Percentiles rank a stretch among this genome's conserved stretches.
Conservation (phyloP, 2,113 vertebrate genomes). For the Bufo bufo region DNA sequence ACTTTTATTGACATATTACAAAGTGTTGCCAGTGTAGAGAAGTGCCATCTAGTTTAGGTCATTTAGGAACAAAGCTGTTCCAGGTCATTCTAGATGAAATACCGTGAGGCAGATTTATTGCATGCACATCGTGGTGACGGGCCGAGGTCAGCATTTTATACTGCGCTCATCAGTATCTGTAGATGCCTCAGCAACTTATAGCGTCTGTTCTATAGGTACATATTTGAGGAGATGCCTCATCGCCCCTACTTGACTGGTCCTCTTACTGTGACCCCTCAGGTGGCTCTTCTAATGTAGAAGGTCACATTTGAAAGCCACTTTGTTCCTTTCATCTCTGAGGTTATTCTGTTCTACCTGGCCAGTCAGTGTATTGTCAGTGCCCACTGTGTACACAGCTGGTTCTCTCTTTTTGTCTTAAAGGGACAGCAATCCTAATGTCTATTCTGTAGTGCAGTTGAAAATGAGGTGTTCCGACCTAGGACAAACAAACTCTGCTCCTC, state of each 20-base stretch:
- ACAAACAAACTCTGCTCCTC: too few species aligned
- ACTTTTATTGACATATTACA: not conserved
- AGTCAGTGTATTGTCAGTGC: not conserved
- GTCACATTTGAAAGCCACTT: not conserved
- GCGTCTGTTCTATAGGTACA: not conserved
- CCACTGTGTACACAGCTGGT: not conserved
- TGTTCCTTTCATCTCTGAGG: not conserved
- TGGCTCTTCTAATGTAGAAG: not conserved
- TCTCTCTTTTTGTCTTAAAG: not conserved
- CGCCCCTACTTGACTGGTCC: not conserved
- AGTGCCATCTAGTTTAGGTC: not conserved
- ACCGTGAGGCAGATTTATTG: not conserved
- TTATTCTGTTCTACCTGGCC: not conserved
- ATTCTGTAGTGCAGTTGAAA: too few species aligned
- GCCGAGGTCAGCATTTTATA: constrained; percentile 9
- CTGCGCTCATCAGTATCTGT: not conserved
- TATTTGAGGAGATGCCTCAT: not conserved
- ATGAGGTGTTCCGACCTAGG: too few species aligned
- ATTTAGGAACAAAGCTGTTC: not conserved
- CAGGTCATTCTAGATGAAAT: not conserved
- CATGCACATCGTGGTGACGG: constrained; percentile 38
- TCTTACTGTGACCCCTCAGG: not conserved
- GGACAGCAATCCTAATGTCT: too few species aligned
- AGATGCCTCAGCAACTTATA: not conserved
- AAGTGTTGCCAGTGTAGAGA: not conserved